phyloP scores from a whole-genome alignment of 2,888 invertebrate genomes.

The Pterobdella sp. region DNA sequence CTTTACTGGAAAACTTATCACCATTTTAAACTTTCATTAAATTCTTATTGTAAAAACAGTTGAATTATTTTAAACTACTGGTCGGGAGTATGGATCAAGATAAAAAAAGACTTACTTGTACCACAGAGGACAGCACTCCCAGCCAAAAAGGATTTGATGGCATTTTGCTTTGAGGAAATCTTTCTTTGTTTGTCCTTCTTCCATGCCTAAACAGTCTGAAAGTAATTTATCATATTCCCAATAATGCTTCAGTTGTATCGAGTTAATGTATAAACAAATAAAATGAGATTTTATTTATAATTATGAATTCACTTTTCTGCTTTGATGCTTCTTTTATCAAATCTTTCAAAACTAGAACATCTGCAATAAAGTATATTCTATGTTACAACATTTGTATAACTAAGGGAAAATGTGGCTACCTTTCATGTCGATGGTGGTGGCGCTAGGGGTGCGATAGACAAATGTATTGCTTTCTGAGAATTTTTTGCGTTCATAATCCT shows the following conservation, averaged over 20 bases:
- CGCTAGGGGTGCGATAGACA: constrained; percentile 72
- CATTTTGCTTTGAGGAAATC: constrained; percentile 44
- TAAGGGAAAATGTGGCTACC: constrained; percentile 54
- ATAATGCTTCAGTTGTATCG: neutral
- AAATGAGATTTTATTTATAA: neutral
- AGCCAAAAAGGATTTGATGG: constrained; percentile 52
- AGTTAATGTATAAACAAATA: neutral
- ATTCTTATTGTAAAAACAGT: too few species aligned
- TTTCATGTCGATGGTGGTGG: constrained; percentile 90
- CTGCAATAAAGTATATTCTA: constrained; percentile 24
- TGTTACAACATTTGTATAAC: neutral
- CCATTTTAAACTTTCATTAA: too few species aligned
- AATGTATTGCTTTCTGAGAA: constrained; percentile 72
- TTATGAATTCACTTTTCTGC: constrained; percentile 24
- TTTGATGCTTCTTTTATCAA: constrained; percentile 29
- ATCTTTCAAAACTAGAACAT: constrained; percentile 32
- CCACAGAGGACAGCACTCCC: constrained; percentile 80
- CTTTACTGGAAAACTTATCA: too few species aligned
- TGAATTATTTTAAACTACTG: too few species aligned
- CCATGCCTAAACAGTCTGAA: constrained; percentile 25
- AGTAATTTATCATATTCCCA: too few species aligned
- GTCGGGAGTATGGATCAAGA: too few species aligned
- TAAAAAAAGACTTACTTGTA: constrained; percentile 27
- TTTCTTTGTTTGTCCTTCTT: constrained; percentile 28
- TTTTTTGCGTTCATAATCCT: constrained; percentile 17